Percentiles rank a stretch among this genome's conserved stretches.
These are phyloP conservation scores for Drosophila quinaria DNA, from an alignment of 2,888 invertebrate species.

Conservation along the genomic window DNA sequence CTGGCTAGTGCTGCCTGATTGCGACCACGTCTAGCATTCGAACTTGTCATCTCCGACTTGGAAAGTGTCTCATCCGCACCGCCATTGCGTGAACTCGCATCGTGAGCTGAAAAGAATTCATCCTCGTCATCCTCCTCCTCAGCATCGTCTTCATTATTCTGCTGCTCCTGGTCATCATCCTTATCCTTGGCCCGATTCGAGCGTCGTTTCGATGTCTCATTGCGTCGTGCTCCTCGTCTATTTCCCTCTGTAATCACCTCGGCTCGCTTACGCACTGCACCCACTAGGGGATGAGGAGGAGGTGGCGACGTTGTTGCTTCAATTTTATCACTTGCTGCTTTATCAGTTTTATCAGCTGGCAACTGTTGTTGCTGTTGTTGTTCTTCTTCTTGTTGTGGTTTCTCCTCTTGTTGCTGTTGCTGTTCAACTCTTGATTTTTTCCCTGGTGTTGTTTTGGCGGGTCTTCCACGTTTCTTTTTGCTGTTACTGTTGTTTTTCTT, in stretches of 20 bases:
- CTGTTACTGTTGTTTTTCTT: slow-evolving; percentile 43
- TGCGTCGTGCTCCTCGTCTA: slow-evolving; percentile 83
- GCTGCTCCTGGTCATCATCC: slow-evolving; percentile 34
- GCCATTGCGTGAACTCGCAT: slow-evolving; percentile 71
- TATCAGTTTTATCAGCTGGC: slow-evolving; percentile 23
- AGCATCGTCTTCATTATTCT: slow-evolving; percentile 29
- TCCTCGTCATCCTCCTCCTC: slow-evolving; percentile 71
- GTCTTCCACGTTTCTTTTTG: slow-evolving; percentile 70
- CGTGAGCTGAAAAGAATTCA: slow-evolving; percentile 75
- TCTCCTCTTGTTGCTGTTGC: slow-evolving; percentile 48
- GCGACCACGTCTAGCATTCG: slow-evolving; percentile 67
- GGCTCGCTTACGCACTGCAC: slow-evolving; percentile 88
- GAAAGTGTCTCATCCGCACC: slow-evolving; percentile 48
- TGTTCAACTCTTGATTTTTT: slow-evolving; percentile 20
- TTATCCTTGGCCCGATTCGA: slow-evolving; percentile 79
- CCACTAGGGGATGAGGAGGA: slow-evolving; percentile 66
- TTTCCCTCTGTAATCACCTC: slow-evolving; percentile 85
- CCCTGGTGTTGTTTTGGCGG: slow-evolving; percentile 67
- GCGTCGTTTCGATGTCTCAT: slow-evolving; percentile 77
- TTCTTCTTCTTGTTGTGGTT: slow-evolving; percentile 76
- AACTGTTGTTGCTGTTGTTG: slow-evolving; percentile 66
- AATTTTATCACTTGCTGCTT: slow-evolving; percentile 61
- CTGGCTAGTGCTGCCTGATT: slow-evolving; percentile 29
- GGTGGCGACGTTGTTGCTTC: slow-evolving; percentile 42
- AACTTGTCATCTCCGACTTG: slow-evolving; percentile 50